These are phyloP conservation scores for Melanargia galathea DNA, from an alignment of 2,888 invertebrate species.

Conservation along the genomic window DNA sequence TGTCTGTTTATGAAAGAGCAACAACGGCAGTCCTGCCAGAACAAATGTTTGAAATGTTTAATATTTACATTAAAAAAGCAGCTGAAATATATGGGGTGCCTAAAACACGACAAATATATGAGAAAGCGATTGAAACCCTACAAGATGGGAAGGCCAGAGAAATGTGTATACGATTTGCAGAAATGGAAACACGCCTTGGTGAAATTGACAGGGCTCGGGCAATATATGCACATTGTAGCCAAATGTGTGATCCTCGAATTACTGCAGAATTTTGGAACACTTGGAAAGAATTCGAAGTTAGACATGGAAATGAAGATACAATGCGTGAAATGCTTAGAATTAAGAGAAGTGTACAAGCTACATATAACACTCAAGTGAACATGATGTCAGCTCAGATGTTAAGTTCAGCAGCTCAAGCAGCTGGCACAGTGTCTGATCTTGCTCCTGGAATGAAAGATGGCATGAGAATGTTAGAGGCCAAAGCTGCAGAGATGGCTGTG, in stretches of 20 bases:
- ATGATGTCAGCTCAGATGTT: slow-evolving; percentile 99
- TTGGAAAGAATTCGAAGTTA: slow-evolving; percentile 99
- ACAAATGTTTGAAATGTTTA: slow-evolving; percentile 98
- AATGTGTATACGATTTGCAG: slow-evolving; percentile 98
- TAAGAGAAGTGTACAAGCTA: slow-evolving; percentile 98
- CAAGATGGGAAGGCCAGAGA: slow-evolving; percentile 95
- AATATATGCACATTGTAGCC: slow-evolving; percentile 98
- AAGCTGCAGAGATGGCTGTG: slow-evolving; percentile 87
- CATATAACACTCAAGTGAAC: slow-evolving; percentile 98
- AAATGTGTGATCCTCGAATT: slow-evolving; percentile 99
- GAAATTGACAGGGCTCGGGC: slow-evolving; percentile 99
- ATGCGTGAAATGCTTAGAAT: slow-evolving; percentile 99
- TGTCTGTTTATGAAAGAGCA: slow-evolving; percentile 99
- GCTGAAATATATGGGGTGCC: slow-evolving; percentile 99
- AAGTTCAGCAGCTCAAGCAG: slow-evolving; percentile 86
- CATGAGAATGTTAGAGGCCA: slow-evolving; percentile 94
- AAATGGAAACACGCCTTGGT: slow-evolving; percentile 98
- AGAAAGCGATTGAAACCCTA: slow-evolving; percentile 97
- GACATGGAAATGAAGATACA: slow-evolving; percentile 99
- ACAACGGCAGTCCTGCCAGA: slow-evolving; percentile 95
- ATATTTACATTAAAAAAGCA: slow-evolving; percentile 98
- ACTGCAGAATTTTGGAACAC: slow-evolving; percentile 98
- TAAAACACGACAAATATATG: slow-evolving; percentile 98
- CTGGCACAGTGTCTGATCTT: slow-evolving; percentile 87
- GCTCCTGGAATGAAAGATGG: slow-evolving; percentile 91